These are phyloP conservation scores for Meandrusa payeni DNA, from an alignment of 2,888 invertebrate genomes.

Conservation along the genomic window DNA sequence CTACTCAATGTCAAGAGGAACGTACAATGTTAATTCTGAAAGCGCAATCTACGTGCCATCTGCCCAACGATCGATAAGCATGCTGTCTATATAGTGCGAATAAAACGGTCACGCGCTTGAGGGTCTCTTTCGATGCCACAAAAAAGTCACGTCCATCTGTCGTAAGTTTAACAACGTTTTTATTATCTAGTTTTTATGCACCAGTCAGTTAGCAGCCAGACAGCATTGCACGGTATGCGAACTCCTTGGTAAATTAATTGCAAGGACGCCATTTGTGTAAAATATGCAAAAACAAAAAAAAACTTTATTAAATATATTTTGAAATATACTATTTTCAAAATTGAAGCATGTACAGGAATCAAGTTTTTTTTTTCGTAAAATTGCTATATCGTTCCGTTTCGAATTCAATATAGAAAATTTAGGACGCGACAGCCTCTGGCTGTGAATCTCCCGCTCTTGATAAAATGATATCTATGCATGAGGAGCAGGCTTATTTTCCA, in stretches of 20 bases:
- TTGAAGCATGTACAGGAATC: not conserved
- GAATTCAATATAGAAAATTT: constrained; percentile 58
- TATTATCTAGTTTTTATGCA: constrained; percentile 30
- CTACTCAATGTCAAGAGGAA: constrained; percentile 3
- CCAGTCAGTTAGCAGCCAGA: no score
- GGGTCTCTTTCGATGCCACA: constrained; percentile 16
- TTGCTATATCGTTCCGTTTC: constrained; percentile 29
- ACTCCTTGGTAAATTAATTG: no score
- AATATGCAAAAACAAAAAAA: no score
- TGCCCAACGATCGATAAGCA: constrained; percentile 15
- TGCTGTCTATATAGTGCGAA: constrained; percentile 20
- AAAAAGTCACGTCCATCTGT: constrained; percentile 20
- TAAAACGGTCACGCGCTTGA: constrained; percentile 21
- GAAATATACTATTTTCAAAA: no score
- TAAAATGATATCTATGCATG: constrained; percentile 38
- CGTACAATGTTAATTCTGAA: constrained; percentile 19
- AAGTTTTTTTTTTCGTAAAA: no score
- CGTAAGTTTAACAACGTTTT: constrained; percentile 26
- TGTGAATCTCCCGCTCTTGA: constrained; percentile 42
- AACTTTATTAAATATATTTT: no score
- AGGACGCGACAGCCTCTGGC: constrained; percentile 53
- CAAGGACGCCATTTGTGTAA: no score
- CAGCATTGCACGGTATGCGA: no score
- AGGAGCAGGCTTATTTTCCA: constrained; percentile 65
- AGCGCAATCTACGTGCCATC: constrained; percentile 12